A percentile compares a stretch with the other conserved stretches of the same genome.
Conservation (phyloP, 1,140 invertebrate species). For the Atta texana region DNA sequence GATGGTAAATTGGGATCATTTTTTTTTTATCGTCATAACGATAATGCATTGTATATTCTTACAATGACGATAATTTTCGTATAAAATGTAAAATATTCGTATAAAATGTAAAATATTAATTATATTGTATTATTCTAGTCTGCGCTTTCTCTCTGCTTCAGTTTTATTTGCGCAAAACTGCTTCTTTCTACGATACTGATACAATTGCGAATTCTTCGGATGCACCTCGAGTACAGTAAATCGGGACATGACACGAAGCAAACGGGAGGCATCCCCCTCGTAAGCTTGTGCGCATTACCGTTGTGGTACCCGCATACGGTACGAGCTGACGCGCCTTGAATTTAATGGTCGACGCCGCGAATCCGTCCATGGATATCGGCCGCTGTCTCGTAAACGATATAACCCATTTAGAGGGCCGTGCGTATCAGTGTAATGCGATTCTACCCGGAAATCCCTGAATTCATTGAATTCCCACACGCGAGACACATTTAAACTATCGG, state of each 20-base stretch:
- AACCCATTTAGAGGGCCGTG: constrained; percentile 64
- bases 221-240: constrained; percentile 16
- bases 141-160: background rate
- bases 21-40: background rate
- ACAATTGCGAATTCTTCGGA: constrained; percentile 41
- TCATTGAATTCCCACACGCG: constrained; percentile 40
- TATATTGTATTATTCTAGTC: background rate
- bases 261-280: background rate
- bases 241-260: constrained; percentile 17
- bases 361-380: constrained; percentile 50
- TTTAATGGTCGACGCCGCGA: constrained; percentile 62
- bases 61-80: background rate
- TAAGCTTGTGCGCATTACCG: constrained; percentile 23
- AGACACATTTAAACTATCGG: constrained; percentile 5
- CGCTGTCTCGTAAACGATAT: constrained; percentile 57
- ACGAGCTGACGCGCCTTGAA: constrained; percentile 65
- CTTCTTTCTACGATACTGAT: background rate
- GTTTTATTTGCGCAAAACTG: background rate
- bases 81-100: background rate
- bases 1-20: too few relatives aligned
- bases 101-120: background rate
- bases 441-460: constrained; percentile 43
- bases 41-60: background rate
- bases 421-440: constrained; percentile 59
- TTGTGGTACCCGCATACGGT: constrained; percentile 65